phyloP scores from a whole-genome alignment of 2,888 invertebrate genomes.

The Heteromurus nitidus region DNA sequence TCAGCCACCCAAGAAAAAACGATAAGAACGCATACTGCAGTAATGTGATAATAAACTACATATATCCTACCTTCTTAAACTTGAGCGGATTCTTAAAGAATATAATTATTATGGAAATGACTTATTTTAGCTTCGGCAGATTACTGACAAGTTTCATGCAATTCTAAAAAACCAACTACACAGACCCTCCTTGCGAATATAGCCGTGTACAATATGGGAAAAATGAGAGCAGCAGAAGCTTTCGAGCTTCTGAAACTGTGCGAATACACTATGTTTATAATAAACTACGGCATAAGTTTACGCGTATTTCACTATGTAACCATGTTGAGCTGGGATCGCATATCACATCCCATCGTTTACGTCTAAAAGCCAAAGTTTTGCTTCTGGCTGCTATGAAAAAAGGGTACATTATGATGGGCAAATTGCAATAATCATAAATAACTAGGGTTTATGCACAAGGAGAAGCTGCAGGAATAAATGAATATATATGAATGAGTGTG shows the following conservation, averaged over 20 bases:
- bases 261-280: not conserved
- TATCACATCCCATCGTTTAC: not conserved
- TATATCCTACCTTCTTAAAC: conserved; percentile 1
- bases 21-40: not conserved
- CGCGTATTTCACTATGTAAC: too few relatives aligned
- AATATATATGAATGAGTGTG: not conserved
- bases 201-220: not conserved
- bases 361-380: not conserved
- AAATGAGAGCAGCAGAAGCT: not conserved
- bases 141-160: too few relatives aligned
- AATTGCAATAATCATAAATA: conserved; percentile 32
- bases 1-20: conserved; percentile 46
- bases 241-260: not conserved
- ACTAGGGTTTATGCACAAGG: not conserved
- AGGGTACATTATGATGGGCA: conserved; percentile 5
- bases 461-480: conserved; percentile 18
- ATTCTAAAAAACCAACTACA: too few relatives aligned
- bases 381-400: not conserved
- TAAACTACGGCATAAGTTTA: not conserved
- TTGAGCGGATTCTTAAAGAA: too few relatives aligned
- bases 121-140: conserved; percentile 19
- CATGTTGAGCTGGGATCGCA: not conserved
- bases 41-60: conserved; percentile 1
- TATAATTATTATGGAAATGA: conserved; percentile 32
- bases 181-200: too few relatives aligned